Conservation (phyloP, 2,797 vertebrate species). For the Sarcoramphus papa region DNA sequence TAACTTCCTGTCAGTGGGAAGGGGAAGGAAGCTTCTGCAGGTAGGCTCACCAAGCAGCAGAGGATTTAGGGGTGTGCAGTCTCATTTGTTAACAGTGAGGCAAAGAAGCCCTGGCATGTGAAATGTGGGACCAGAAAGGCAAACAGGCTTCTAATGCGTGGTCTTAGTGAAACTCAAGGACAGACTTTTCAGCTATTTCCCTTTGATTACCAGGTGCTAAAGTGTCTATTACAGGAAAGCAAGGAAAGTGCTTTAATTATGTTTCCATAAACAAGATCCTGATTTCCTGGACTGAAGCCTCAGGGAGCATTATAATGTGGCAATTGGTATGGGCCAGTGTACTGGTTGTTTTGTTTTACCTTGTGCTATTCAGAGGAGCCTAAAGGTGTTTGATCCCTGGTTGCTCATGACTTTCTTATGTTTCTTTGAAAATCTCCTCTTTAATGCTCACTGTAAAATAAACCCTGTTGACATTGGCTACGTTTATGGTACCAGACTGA, state of each 20-base stretch:
- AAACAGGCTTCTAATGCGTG: neutral
- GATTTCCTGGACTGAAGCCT: conserved; percentile 6
- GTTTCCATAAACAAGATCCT: neutral
- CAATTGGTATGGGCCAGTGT: neutral
- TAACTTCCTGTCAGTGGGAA: neutral
- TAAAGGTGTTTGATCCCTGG: conserved; percentile 8
- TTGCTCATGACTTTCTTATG: neutral
- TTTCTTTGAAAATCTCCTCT: conserved; percentile 19
- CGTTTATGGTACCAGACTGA: neutral
- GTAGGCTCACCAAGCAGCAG: neutral
- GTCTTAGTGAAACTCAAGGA: neutral
- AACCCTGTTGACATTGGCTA: neutral
- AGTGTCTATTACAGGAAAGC: neutral
- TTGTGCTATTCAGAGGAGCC: neutral
- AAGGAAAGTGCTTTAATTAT: conserved; percentile 6
- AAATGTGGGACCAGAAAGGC: neutral
- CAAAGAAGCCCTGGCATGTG: neutral
- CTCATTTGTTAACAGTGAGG: neutral
- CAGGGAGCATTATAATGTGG: neutral
- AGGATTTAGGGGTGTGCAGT: neutral
- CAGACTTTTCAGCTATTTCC: neutral
- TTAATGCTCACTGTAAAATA: conserved; percentile 1
- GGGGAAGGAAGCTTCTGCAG: neutral
- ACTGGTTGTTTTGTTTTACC: neutral
- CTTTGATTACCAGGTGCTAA: neutral